Base-by-base conservation (phyloP, 2,797 vertebrate species). In the Limosa lapponica region DNA sequence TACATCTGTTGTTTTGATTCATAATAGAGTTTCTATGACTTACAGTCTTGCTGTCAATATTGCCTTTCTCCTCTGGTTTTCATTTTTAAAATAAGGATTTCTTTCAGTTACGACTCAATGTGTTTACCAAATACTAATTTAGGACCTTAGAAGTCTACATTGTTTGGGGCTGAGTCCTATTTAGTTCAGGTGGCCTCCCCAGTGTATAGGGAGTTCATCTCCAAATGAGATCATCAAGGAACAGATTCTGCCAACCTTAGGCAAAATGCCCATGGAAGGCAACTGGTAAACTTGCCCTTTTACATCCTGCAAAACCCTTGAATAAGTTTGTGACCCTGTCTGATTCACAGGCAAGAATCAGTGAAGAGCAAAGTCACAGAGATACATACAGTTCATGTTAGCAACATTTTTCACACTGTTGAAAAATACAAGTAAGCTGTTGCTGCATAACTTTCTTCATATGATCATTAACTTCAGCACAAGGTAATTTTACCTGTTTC, bases 1-100 rank as follows among this genome's bases (percentile, higher is more conserved):
- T 93, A 36, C 61, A 73, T 93, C 61, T 92, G 89, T 82, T 90
- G 75, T 94, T 94, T 95, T 89, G 89, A 86, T 73, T 92, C 87
- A 37, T 85, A 92, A 79, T 57, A 81, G 70, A 65, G 30, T 86
- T 94, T 55, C 49, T 71, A 8, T 89, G 51, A 85, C 65, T 89
- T 96, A 61, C 2, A 4, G 12, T 93, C 57, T 69, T 83, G 49
- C 72, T 74, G 73, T 88, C 72, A 87, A 69, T 55, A n/a, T 55
- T 92, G 61, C 36, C 59, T 57, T 95, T 86, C 62, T 91, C 54
- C 58, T 79, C 69, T 71, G 55, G 61, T 55, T 96, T 94, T 80
- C 16, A 62, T 67, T 92, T 75, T 90, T 62, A 5, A 67, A 86
- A 55, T 65, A 77, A 91, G 85, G 32, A 49, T 84, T 70, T 87